Base-by-base conservation (phyloP, 2,888 invertebrate genomes). In the Eilema griseolum region DNA sequence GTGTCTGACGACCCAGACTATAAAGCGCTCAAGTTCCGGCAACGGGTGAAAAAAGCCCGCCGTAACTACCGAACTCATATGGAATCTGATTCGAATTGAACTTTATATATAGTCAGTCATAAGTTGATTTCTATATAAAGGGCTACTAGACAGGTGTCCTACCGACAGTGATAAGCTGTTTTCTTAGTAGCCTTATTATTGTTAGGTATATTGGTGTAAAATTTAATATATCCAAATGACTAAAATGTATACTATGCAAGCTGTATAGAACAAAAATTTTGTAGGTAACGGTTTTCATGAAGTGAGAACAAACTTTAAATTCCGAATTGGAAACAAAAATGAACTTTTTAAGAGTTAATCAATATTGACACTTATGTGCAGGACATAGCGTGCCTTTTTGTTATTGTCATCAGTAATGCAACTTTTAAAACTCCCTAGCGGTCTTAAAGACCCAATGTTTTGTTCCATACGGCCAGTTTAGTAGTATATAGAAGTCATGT, bases 51-150 rank as follows among this genome's bases (percentile, higher is more conserved):
- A 85, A 96, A 96, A 80, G 96, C 96, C 1, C 93, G 96, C 10
- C 92, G 96, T 72, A 96, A 96, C 87, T 96, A 96, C 87, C 95
- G 96, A 81, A 96, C 95, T 87, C 96, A 96, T 82, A 96, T 97
- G 88, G 96, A 97, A 76, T 96, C 97, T 0, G 97, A 97, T 86
- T 97, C 97, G 63, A 97, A 96, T 88, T 94, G 90, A 94, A 88
- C 84, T 87, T 84, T 86, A 80, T 86, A 86, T 81, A 78, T 83
- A 83, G 76, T 73, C 70, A n/a, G 65, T 78, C 75, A 74, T 66
- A 81, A 46, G 46, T 41, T 41, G 41, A 20, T 46, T 5, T 52
- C 52, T 52, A 52, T n/a, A 8, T 4, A 52, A 20, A 52, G 8
- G 52, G 52, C 52, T 52, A n/a, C 52, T 10, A 52, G 52, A n/a